These are phyloP conservation scores for Crotalus helleri DNA, from an alignment of 2,113 vertebrate genomes.

Conservation along the genomic window DNA sequence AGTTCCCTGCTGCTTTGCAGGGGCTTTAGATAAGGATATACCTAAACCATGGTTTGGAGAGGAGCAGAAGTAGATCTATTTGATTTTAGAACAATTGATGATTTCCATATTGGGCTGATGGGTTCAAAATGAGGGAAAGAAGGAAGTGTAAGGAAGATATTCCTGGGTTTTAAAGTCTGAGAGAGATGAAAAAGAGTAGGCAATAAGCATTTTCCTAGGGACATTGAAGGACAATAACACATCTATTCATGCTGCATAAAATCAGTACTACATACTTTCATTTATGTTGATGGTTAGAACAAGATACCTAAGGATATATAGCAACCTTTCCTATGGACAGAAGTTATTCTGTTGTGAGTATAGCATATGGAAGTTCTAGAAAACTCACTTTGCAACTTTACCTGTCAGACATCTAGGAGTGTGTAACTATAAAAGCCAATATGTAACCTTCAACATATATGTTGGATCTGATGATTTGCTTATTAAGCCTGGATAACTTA, in stretches of 20 bases:
- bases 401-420: neutral
- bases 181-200: neutral
- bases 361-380: neutral
- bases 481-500: neutral
- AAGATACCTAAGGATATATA: neutral
- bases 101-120: neutral
- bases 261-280: neutral
- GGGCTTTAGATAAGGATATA: neutral
- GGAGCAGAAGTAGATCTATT: neutral
- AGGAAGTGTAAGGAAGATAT: fast-evolving
- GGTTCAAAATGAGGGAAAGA: neutral
- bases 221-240: neutral
- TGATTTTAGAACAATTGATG: fast-evolving
- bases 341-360: neutral
- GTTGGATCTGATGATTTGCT: neutral
- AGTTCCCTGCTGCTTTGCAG: neutral
- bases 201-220: neutral
- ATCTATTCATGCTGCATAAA: neutral
- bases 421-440: neutral
- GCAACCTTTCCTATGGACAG: neutral
- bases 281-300: neutral
- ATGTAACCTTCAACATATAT: neutral
- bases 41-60: neutral
- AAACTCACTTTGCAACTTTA: neutral
- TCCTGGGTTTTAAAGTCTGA: neutral